Conservation (phyloP, 1,140 invertebrate genomes). For the Bombus turneri region DNA sequence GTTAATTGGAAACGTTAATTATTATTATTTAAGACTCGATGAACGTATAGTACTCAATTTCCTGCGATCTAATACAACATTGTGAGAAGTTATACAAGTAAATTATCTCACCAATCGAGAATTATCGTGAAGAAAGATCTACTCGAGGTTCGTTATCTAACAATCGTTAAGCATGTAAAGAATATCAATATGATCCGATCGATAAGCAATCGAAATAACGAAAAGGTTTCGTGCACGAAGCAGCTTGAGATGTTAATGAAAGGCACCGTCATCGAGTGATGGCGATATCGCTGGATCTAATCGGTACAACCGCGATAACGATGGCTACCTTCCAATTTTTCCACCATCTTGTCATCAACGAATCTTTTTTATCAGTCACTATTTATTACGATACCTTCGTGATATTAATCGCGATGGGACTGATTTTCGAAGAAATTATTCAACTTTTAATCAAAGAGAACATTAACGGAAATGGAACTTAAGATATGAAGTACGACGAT, state of each 20-base stretch:
- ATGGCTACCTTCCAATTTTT: background rate
- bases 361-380: background rate
- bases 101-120: background rate
- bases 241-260: slow-evolving; percentile 67
- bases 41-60: background rate
- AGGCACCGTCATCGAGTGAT: slow-evolving; percentile 48
- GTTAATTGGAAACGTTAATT: background rate
- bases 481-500: too few species aligned
- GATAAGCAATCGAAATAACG: slow-evolving; percentile 33
- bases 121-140: background rate
- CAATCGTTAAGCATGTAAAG: background rate
- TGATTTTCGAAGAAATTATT: slow-evolving; percentile 18
- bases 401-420: slow-evolving; percentile 13
- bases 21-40: background rate
- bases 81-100: background rate
- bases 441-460: background rate
- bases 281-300: slow-evolving; percentile 47
- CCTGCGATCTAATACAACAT: slow-evolving; percentile 9
- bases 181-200: slow-evolving; percentile 16
- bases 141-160: background rate
- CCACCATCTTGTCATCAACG: background rate
- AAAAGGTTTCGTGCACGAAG: slow-evolving; percentile 51
- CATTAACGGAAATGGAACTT: too few species aligned
- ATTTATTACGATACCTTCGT: background rate
- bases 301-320: slow-evolving; percentile 15